These are phyloP conservation scores for Mamestra brassicae DNA, from an alignment of 2,888 invertebrate genomes.

Conservation along the genomic window DNA sequence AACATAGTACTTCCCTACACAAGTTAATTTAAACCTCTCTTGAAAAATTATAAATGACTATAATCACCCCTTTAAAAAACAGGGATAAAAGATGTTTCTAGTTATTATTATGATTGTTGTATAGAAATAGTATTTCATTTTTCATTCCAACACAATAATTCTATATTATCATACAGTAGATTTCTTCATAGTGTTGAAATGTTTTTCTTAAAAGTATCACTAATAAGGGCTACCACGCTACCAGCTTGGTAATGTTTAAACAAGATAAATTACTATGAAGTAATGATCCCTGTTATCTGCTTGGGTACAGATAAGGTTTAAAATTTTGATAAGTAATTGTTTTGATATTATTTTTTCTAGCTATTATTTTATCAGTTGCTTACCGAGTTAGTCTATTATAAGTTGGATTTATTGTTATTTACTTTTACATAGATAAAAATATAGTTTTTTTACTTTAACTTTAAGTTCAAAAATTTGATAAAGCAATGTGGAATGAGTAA, in stretches of 20 bases:
- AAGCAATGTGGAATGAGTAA: background rate
- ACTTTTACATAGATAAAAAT: background rate
- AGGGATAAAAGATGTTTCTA: too few relatives aligned
- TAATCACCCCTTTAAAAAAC: too few relatives aligned
- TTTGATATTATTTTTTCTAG: slow-evolving; percentile 4
- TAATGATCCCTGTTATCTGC: slow-evolving; percentile 33
- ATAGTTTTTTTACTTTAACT: background rate
- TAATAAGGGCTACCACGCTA: slow-evolving; percentile 11
- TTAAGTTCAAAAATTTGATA: background rate
- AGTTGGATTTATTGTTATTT: background rate
- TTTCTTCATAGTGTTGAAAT: background rate
- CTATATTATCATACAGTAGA: background rate
- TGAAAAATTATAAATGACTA: too few relatives aligned
- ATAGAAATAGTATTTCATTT: too few relatives aligned
- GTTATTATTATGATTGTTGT: too few relatives aligned
- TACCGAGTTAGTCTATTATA: background rate
- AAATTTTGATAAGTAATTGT: background rate
- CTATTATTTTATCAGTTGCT: background rate
- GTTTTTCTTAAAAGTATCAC: background rate
- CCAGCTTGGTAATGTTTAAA: background rate
- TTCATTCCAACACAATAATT: background rate
- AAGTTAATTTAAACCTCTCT: too few relatives aligned
- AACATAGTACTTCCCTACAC: too few relatives aligned
- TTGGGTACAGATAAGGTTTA: slow-evolving; percentile 29
- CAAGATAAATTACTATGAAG: slow-evolving; percentile 11